phyloP scores from a whole-genome alignment of 2,888 invertebrate genomes.

The Dascillus cervinus region DNA sequence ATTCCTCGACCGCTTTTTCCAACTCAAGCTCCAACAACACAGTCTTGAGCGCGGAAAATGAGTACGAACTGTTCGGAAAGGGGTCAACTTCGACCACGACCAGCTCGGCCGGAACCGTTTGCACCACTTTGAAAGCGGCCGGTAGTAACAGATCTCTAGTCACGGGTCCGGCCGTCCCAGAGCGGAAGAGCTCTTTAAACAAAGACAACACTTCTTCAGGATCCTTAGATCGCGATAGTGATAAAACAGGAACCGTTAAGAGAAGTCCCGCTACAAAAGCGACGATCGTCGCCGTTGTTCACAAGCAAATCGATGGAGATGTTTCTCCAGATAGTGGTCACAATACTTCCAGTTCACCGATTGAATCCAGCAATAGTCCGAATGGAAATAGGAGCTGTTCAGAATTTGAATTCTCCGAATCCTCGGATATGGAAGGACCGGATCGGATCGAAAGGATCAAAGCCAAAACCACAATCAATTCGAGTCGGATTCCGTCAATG shows the following conservation, averaged over 20 bases:
- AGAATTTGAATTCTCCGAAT: slow-evolving; percentile 79
- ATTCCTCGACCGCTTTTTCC: slow-evolving; percentile 61
- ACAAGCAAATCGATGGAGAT: slow-evolving; percentile 55
- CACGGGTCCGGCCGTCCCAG: slow-evolving; percentile 70
- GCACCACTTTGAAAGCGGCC: slow-evolving; percentile 70
- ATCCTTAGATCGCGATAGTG: slow-evolving; percentile 40
- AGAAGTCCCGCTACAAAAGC: slow-evolving; percentile 45
- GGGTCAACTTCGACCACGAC: slow-evolving; percentile 87
- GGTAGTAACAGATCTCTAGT: slow-evolving; percentile 55
- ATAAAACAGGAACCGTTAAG: slow-evolving; percentile 41
- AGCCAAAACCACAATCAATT: slow-evolving; percentile 79
- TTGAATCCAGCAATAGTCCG: slow-evolving; percentile 66
- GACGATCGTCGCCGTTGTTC: slow-evolving; percentile 52
- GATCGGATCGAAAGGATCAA: slow-evolving; percentile 80
- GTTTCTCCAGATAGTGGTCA: slow-evolving; percentile 74
- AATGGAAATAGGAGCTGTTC: slow-evolving; percentile 62
- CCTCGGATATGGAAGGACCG: slow-evolving; percentile 80
- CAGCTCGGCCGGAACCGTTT: slow-evolving; percentile 84
- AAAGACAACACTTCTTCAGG: slow-evolving; percentile 45
- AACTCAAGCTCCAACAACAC: slow-evolving; percentile 65
- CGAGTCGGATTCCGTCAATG: slow-evolving; percentile 84
- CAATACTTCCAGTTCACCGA: slow-evolving; percentile 73
- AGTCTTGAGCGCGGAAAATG: slow-evolving; percentile 70
- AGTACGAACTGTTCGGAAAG: slow-evolving; percentile 86
- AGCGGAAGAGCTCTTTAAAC: slow-evolving; percentile 66